Conservation (phyloP, 1,140 invertebrate genomes). For the Meteorus sp. region DNA sequence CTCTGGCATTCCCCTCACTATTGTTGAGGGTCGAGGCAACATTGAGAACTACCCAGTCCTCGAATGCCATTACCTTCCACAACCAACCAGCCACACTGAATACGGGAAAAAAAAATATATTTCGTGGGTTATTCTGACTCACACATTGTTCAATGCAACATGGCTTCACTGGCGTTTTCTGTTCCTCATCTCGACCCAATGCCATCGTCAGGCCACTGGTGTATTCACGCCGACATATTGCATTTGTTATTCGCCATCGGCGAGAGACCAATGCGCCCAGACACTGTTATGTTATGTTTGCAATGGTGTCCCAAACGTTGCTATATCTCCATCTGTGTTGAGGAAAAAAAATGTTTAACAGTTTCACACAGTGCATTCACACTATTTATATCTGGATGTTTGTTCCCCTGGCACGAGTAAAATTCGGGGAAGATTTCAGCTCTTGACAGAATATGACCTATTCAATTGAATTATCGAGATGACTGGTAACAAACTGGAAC, state of each 20-base stretch:
- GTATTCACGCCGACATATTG: constrained; percentile 43
- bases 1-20: constrained; percentile 28
- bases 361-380: too few relatives aligned
- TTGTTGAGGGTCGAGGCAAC: neutral
- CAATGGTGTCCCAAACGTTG: too few relatives aligned
- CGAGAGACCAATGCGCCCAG: constrained; percentile 21
- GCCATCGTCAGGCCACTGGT: constrained; percentile 38
- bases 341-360: too few relatives aligned
- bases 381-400: too few relatives aligned
- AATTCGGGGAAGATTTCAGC: too few relatives aligned
- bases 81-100: neutral
- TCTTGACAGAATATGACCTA: too few relatives aligned
- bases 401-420: too few relatives aligned
- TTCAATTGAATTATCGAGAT: too few relatives aligned
- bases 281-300: neutral
- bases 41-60: neutral
- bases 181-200: too few relatives aligned
- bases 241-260: constrained; percentile 41
- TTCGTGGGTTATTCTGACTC: neutral
- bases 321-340: too few relatives aligned
- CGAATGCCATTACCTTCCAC: too few relatives aligned
- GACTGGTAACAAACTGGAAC: too few relatives aligned
- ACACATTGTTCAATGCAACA: constrained; percentile 9
- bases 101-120: constrained; percentile 19
- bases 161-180: constrained; percentile 7